These are phyloP conservation scores for Penaeus vannamei DNA, from an alignment of 1,140 invertebrate genomes.

Conservation along the genomic window DNA sequence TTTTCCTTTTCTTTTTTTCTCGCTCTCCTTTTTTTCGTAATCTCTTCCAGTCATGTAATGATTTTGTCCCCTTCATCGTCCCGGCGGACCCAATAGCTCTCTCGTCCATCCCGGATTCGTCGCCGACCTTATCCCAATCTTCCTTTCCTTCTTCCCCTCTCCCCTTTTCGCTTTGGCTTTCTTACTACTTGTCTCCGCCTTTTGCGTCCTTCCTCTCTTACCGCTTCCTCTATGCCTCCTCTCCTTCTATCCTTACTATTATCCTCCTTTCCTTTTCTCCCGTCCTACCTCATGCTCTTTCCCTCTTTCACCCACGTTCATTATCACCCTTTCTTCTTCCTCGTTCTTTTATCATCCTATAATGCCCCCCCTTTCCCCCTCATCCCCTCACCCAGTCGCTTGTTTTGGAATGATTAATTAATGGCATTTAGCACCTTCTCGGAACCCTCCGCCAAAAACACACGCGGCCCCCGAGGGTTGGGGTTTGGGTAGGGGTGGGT, in stretches of 20 bases:
- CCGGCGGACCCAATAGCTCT: no score
- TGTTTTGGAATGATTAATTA: conserved; percentile 58
- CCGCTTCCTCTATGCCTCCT: neutral
- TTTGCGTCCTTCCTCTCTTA: neutral
- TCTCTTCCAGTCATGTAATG: no score
- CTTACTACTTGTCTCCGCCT: neutral
- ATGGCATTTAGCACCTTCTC: conserved; percentile 28
- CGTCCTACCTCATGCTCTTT: neutral
- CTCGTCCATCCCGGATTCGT: no score
- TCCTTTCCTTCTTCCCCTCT: neutral
- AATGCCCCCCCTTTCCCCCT: neutral
- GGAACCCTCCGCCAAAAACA: conserved; percentile 37
- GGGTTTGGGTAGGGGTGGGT: neutral
- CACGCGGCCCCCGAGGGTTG: conserved; percentile 1
- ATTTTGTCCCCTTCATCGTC: no score
- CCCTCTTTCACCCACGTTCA: neutral
- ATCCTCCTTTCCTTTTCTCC: neutral
- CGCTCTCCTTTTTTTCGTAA: no score
- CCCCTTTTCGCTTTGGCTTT: neutral
- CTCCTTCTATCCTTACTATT: neutral
- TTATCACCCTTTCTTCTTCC: neutral
- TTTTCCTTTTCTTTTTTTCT: no score
- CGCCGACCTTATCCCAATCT: neutral
- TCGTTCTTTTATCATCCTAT: neutral
- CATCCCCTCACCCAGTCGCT: neutral